Evolutionary conservation across 2,113 vertebrate species (phyloP).

Genomic region (Myrmecophaga tridactyla): DNA sequence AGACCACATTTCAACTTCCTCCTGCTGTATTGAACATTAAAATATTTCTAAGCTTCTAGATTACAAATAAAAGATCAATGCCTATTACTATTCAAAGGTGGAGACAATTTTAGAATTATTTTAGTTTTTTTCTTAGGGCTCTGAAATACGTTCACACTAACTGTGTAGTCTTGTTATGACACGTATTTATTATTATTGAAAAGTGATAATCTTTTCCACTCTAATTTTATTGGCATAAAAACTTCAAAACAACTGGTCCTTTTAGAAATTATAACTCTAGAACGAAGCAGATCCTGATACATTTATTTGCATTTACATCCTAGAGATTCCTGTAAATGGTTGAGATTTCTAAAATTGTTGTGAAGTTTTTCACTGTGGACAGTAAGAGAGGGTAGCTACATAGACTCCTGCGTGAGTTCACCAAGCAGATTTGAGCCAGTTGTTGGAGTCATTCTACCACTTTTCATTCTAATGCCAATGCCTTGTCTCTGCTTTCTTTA

Average conservation of each 20-base stretch:
- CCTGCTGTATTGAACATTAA: neutral
- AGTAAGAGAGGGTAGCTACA: neutral
- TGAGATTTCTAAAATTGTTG: neutral
- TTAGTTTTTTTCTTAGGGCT: neutral
- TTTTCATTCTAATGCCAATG: neutral
- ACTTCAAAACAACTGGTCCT: neutral
- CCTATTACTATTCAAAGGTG: slow-evolving; percentile 61
- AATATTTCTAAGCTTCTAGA: slow-evolving; percentile 36
- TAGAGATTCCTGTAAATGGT: neutral
- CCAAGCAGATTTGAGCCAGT: neutral
- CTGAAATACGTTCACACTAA: neutral
- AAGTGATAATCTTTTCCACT: slow-evolving; percentile 34
- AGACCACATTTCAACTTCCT: neutral
- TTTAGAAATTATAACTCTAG: neutral
- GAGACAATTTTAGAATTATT: slow-evolving; percentile 68
- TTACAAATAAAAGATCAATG: slow-evolving; percentile 35
- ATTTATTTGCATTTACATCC: neutral
- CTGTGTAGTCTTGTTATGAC: neutral
- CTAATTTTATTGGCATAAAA: neutral
- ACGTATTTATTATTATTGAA: slow-evolving; percentile 8
- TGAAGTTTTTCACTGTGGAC: neutral
- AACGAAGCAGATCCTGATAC: neutral
- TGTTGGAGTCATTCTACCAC: neutral
- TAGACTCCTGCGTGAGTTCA: no score
- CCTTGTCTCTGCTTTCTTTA: neutral